Base-by-base conservation (phyloP, 2,888 invertebrate species). In the Strigamia maritima region DNA sequence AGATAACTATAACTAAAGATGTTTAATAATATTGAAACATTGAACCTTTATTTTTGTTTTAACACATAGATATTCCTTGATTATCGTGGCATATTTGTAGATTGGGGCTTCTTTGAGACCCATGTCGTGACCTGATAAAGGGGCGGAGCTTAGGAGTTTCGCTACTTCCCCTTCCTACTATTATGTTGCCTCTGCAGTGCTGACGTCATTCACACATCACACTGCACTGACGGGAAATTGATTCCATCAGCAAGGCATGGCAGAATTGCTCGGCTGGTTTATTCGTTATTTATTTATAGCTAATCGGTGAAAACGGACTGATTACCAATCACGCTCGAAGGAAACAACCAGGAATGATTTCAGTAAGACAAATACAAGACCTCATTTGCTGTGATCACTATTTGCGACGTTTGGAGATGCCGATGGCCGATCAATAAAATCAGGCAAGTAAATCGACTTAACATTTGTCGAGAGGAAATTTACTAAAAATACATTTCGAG, bases 341-440 rank as follows among this genome's bases (percentile, higher is more conserved):
- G 10, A 60, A 19, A 60, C 19, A 19, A 19, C 22, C 19, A 8
- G 60, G 22, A 60, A 60, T 60, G 60, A 2, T 2, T 2, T 19
- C 60, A n/a, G 60, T 6, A 2, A 10, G 60, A 10, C 60, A 10
- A 10, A 60, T n/a, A 60, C 10, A 60, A 60, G 4, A 6, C 8
- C 22, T 60, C n/a, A n/a, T n/a, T 8, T 19, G 60, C 60, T 60
- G 2, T 60, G 22, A 24, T 60, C 44, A 1, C 4, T 14, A 44
- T 60, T 22, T 60, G 60, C 60, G 60, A 60, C 60, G 60, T 49
- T 60, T 60, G 60, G n/a, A 60, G 60, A 60, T 60, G 60, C 60
- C 60, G 60, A 60, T 60, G 60, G 60, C 60, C 60, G 60, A 60
- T 60, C 60, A 19, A 60, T 60, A 60, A 60, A 60, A 60, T 60